Evolutionary conservation across 2,888 invertebrate genomes (phyloP).

Genomic region (Xestia ashworthii): DNA sequence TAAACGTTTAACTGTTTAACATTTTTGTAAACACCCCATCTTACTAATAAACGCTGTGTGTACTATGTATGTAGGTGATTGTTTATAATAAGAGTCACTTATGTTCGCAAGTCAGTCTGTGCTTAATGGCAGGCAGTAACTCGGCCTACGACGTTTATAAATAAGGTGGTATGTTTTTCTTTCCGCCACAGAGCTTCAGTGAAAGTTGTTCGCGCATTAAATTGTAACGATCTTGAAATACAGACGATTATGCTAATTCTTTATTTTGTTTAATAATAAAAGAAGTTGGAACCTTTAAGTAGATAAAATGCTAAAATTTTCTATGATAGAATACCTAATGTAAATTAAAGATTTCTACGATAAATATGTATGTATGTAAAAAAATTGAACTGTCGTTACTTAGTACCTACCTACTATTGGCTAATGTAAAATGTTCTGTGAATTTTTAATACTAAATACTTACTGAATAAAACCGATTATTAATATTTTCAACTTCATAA

Average conservation of each 20-base stretch:
- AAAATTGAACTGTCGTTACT: constrained; percentile 77
- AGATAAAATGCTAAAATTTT: constrained; percentile 73
- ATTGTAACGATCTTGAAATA: constrained; percentile 64
- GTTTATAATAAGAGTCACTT: constrained; percentile 35
- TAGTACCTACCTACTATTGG: constrained; percentile 72
- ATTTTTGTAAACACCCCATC: constrained; percentile 63
- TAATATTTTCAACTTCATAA: constrained; percentile 78
- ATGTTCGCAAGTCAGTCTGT: not conserved
- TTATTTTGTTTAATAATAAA: constrained; percentile 64
- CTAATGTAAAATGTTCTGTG: constrained; percentile 73
- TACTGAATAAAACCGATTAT: constrained; percentile 64
- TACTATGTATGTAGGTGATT: constrained; percentile 22
- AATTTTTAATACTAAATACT: constrained; percentile 72
- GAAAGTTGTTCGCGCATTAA: constrained; percentile 78
- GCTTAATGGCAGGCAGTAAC: not conserved
- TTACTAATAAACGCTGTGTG: constrained; percentile 46
- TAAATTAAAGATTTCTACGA: constrained; percentile 84
- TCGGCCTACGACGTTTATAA: constrained; percentile 61
- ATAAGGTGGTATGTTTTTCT: constrained; percentile 65
- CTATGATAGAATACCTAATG: constrained; percentile 77
- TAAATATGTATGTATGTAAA: constrained; percentile 88
- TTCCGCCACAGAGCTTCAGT: constrained; percentile 83
- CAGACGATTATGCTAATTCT: constrained; percentile 61
- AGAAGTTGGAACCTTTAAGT: constrained; percentile 66
- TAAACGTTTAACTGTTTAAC: constrained; percentile 77